phyloP scores from a whole-genome alignment of 1,140 invertebrate species.

The Sitobion miscanthi region DNA sequence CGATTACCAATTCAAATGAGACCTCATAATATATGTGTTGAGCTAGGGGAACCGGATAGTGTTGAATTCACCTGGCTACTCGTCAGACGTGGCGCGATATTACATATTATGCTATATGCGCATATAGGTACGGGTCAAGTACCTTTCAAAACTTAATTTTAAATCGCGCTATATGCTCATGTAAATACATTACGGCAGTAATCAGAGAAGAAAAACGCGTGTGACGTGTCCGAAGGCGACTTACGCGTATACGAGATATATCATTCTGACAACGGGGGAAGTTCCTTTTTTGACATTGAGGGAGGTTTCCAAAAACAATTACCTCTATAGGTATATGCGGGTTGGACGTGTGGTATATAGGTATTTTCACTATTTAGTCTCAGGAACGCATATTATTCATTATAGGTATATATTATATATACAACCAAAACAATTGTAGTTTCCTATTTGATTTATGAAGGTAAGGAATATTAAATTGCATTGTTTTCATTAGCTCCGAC shows the following conservation, averaged over 20 bases:
- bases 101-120: not conserved
- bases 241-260: not conserved
- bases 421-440: not conserved
- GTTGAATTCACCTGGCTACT: constrained; percentile 37
- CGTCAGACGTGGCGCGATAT: not conserved
- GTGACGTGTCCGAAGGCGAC: not conserved
- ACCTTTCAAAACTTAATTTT: constrained; percentile 29
- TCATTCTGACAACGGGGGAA: no score
- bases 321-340: not conserved
- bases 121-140: constrained; percentile 1
- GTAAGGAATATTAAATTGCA: not conserved
- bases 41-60: constrained; percentile 38
- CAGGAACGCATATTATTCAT: not conserved
- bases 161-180: not conserved
- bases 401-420: not conserved
- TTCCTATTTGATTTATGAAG: not conserved
- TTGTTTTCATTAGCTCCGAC: not conserved
- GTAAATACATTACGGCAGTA: not conserved
- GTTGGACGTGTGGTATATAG: not conserved
- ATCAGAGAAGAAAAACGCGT: not conserved
- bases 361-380: not conserved
- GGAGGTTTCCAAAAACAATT: not conserved
- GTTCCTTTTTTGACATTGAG: not conserved
- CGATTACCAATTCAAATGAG: constrained; percentile 51
- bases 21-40: not conserved